Base-by-base conservation (phyloP, 2,113 vertebrate genomes). In the Tretioscincus oriximinensis region DNA sequence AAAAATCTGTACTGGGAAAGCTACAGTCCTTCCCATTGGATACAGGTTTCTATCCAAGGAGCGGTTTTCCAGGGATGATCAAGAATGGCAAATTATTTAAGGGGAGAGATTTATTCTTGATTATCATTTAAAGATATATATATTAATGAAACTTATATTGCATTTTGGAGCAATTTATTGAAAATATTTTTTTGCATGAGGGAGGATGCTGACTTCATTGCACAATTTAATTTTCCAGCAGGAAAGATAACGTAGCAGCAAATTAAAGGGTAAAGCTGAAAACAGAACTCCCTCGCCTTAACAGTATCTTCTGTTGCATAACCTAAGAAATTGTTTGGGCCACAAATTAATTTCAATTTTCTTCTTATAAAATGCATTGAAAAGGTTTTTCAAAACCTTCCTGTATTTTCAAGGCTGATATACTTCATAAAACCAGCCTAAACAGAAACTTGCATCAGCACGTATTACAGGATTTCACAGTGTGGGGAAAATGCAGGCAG, bases 391-490 rank as follows among this genome's bases (percentile, higher is more conserved):
- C 80, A 76, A 26, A 41, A 60, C 73, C 70, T 66, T 28, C 18
- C 35, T 35, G 4, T 26, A 11, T 66, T 65, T 31, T 18, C n/a
- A 5, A 20, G n/a, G 70, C 61, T 76, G 51, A 69, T 79, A 31
- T 31, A 9, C 45, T 63, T 71, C 67, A 61, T 61, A 79, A 79
- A 63, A 76, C 69, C 29, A 61, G 54, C 73, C 66, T 68, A 47
- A 73, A 70, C 65, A 64, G 54, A 76, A 41, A 49, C 41, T 11
- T 5, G 1, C 41, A 76, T 63, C n/a, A 70, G 80, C 51, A 82
- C 63, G 66, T 76, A 28, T 82, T 76, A 82, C 41, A 70, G 54
- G 80, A 82, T 82, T 82, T 82, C 80, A 82, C 73, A 82, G 80
- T 81, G 65, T 47, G 35, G 51, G 51, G 51, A 49, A 64, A 73